A percentile compares a stretch with the other conserved stretches of the same genome.
Conservation (phyloP, 2,113 vertebrate genomes). For the Phrynocephalus versicolor region DNA sequence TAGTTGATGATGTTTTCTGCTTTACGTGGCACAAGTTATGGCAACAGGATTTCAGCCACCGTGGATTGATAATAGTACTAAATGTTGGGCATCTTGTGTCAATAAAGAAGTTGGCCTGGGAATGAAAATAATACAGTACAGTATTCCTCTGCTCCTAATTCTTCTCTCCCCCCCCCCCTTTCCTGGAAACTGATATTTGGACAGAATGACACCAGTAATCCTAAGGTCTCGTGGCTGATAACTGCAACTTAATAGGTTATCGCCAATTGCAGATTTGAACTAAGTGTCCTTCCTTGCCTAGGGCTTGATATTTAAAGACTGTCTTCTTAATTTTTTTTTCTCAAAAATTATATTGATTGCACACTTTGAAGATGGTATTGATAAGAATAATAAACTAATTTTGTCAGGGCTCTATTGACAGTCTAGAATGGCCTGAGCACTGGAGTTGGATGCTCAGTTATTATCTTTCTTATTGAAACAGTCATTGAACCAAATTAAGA, state of each 20-base stretch:
- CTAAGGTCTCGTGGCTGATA: neutral
- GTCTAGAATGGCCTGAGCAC: fast-evolving
- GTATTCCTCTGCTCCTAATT: no score
- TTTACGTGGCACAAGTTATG: no score
- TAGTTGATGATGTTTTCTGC: no score
- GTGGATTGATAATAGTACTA: neutral
- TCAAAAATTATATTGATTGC: neutral
- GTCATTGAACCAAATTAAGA: neutral
- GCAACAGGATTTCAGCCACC: neutral
- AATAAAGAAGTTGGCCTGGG: neutral
- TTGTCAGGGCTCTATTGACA: neutral
- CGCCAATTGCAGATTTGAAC: slow-evolving; percentile 21
- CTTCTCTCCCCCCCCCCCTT: neutral
- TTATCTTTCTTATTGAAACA: neutral
- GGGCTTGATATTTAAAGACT: slow-evolving; percentile 15
- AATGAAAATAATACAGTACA: neutral
- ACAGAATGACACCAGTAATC: neutral
- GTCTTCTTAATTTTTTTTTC: neutral
- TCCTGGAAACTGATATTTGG: neutral
- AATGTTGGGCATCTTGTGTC: neutral
- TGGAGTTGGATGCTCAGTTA: neutral
- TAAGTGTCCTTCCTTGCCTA: slow-evolving; percentile 47
- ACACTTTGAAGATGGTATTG: neutral
- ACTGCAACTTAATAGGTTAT: neutral
- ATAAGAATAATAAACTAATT: neutral